Conservation (phyloP, 2,113 vertebrate species). For the Atlantisia rogersi region DNA sequence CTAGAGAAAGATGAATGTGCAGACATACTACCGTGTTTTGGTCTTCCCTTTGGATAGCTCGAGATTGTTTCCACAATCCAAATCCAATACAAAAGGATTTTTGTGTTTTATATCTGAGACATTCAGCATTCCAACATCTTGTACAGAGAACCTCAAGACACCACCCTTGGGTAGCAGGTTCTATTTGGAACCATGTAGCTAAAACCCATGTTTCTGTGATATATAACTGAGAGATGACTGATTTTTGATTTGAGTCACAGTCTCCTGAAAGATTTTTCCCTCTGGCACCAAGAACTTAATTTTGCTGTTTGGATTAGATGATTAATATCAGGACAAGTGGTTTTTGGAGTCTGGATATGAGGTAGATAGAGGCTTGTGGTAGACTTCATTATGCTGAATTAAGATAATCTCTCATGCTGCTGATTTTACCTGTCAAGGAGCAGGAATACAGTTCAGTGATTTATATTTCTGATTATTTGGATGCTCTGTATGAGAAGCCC, state of each 20-base stretch:
- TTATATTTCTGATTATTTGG: slow-evolving; percentile 41
- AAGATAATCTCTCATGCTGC: neutral
- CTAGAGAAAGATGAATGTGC: neutral
- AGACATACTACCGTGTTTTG: neutral
- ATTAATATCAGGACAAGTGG: slow-evolving; percentile 4
- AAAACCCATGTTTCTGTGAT: neutral
- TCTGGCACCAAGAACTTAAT: neutral
- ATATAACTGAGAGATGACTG: fast-evolving
- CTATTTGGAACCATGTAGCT: neutral
- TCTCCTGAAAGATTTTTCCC: neutral
- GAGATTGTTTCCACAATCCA: neutral
- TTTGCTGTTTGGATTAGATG: neutral
- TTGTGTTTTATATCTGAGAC: neutral
- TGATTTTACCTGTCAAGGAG: slow-evolving; percentile 31
- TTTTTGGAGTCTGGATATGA: neutral
- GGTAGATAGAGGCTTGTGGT: neutral
- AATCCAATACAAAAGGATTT: neutral
- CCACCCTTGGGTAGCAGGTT: neutral
- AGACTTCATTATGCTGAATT: slow-evolving; percentile 15
- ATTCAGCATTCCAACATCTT: neutral
- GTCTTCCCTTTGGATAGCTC: neutral
- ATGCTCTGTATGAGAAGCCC: neutral
- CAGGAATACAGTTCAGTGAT: neutral
- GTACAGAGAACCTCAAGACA: neutral
- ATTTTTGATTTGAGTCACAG: neutral